These are phyloP conservation scores for Ladona fulva DNA, from an alignment of 1,140 invertebrate species.

Conservation along the genomic window DNA sequence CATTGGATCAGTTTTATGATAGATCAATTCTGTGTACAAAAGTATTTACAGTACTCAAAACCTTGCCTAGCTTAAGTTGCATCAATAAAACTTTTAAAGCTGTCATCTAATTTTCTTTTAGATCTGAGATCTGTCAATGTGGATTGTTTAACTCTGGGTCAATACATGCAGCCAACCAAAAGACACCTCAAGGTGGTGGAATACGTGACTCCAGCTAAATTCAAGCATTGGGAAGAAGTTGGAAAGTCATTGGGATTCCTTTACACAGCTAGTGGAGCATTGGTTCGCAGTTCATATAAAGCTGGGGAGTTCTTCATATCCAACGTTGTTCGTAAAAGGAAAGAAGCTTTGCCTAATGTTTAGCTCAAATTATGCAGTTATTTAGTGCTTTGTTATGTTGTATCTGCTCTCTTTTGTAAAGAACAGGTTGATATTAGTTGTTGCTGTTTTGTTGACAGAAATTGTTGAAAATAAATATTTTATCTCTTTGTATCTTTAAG, in stretches of 20 bases:
- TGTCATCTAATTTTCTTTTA: conserved; percentile 30
- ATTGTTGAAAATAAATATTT: too few species aligned
- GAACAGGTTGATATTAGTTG: too few species aligned
- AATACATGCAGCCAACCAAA: conserved; percentile 99
- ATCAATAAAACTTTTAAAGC: too few species aligned
- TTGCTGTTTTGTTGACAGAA: too few species aligned
- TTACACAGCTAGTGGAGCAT: conserved; percentile 94
- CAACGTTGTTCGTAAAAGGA: conserved; percentile 59
- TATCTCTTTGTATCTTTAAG: too few species aligned
- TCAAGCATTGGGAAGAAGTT: conserved; percentile 77
- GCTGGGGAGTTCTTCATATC: conserved; percentile 89
- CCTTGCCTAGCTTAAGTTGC: too few species aligned
- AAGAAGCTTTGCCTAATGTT: conserved; percentile 14
- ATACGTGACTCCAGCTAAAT: conserved; percentile 95
- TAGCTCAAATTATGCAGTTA: too few species aligned
- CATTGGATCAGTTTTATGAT: too few species aligned
- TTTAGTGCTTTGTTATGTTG: too few species aligned
- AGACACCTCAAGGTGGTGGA: conserved; percentile 88
- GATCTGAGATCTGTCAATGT: conserved; percentile 72
- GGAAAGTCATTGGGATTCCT: conserved; percentile 87
- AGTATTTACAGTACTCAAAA: too few species aligned
- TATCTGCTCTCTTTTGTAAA: too few species aligned
- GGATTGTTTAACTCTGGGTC: conserved; percentile 93
- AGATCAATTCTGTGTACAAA: too few species aligned
- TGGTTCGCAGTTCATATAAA: conserved; percentile 95